phyloP scores from a whole-genome alignment of 1,140 invertebrate genomes.

The Anthonomus grandis region DNA sequence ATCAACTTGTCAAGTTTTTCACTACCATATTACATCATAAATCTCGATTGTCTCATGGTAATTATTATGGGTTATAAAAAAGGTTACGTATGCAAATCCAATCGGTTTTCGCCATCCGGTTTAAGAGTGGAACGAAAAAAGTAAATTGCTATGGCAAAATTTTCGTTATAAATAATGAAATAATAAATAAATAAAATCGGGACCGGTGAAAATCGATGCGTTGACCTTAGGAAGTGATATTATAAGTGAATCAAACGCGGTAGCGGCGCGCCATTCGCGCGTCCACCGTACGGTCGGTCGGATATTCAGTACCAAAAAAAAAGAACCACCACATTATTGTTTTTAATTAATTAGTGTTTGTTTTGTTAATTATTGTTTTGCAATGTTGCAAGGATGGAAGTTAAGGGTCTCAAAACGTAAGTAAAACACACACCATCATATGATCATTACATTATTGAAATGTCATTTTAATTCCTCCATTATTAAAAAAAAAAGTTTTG shows the following conservation, averaged over 20 bases:
- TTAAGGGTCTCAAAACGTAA: conserved; percentile 23
- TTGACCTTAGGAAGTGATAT: conserved; percentile 28
- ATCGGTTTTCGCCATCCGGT: no score
- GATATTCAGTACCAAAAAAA: not conserved
- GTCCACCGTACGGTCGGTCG: not conserved
- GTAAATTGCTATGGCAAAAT: not conserved
- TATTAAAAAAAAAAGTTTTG: no score
- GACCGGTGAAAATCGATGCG: conserved; percentile 23
- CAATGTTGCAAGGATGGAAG: conserved; percentile 24
- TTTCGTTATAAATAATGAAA: no score
- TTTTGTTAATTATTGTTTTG: conserved; percentile 10
- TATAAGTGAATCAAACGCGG: conserved; percentile 20
- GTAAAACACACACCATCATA: not conserved
- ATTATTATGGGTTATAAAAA: no score
- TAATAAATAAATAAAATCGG: conserved; percentile 6
- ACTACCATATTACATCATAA: no score
- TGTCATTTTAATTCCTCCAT: not conserved
- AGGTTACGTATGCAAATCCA: no score
- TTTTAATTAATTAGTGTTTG: not conserved
- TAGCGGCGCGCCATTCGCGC: conserved; percentile 6
- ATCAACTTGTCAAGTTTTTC: no score
- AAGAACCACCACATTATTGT: not conserved
- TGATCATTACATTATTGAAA: not conserved
- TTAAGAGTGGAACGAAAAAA: no score
- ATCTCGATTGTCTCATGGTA: no score